phyloP scores from a whole-genome alignment of 2,888 invertebrate genomes.

The Orchestes rusci region DNA sequence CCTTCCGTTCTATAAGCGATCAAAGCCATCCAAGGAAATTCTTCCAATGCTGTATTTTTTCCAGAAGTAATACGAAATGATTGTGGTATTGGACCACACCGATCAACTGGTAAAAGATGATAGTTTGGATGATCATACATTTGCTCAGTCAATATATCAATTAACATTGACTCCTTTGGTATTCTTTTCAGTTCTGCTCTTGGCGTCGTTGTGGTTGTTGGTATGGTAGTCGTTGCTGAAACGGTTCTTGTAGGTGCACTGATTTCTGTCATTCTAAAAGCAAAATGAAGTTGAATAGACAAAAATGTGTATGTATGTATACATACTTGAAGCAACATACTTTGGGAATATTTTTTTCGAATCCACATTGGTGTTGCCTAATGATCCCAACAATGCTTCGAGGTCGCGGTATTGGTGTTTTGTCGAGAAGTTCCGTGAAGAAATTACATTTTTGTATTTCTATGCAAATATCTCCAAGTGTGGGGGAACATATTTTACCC shows the following conservation, averaged over 20 bases:
- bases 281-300: no score
- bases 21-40: constrained; percentile 74
- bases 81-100: constrained; percentile 52
- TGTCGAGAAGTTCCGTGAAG: constrained; percentile 35
- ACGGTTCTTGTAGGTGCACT: neutral
- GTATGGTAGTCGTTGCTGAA: constrained; percentile 11
- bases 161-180: no score
- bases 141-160: constrained; percentile 1
- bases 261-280: no score
- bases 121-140: constrained; percentile 39
- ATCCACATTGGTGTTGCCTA: constrained; percentile 43
- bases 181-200: no score
- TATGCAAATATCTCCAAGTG: constrained; percentile 32
- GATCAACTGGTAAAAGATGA: constrained; percentile 37
- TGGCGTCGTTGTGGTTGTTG: no score
- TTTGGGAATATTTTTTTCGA: constrained; percentile 41
- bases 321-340: no score
- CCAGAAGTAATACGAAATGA: constrained; percentile 53
- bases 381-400: constrained; percentile 32
- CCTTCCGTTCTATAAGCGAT: constrained; percentile 49
- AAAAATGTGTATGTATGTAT: no score
- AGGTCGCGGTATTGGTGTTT: constrained; percentile 33
- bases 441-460: constrained; percentile 35
- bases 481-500: constrained; percentile 25
- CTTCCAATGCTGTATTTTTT: constrained; percentile 50